Base-by-base conservation (phyloP, 2,797 vertebrate species). In the Lithobates sylvaticus region DNA sequence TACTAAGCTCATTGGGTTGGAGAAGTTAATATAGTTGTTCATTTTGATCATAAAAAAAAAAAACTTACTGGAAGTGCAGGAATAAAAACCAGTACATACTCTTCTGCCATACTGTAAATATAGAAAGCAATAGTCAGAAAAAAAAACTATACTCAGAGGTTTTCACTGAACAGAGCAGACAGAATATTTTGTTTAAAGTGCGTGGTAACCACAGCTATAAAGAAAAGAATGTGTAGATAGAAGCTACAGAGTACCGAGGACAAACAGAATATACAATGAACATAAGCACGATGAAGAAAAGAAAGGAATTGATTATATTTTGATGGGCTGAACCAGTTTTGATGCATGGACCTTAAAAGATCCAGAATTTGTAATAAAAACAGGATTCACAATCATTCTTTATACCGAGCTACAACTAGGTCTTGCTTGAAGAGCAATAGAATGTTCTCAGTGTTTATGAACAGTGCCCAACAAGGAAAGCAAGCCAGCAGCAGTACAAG, bases 1-100 rank as follows among this genome's bases (percentile, higher is more conserved):
- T 18, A 13, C 18, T 50, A 15, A 18, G 16, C 50, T 54, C 1
- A 16, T 18, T 5, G 18, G 44, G 44, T 13, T 8, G 8, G 44
- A 47, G 2, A 54, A 13, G 5, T 54, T 16, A 54, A 54, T 54
- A 54, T 18, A 54, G 13, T 54, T 54, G 16, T 18, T 18, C 7
- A 61, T 61, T 61, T 61, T 61, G 21, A 1, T 61, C 6, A 61
- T 21, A 23, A 67, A 39, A 73, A 29, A 73, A 39, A 34, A 36
- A 6, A 36, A 95, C 97, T 96, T 88, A 98, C 97, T 15, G 96
- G 97, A 78, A 98, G 94, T 61, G 96, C 96, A 4, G 97, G 97
- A 67, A 97, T 89, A 89, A 95, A 97, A 0, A 91, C 89, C 84
- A 91, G 91, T 88, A 96, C 84, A 0, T 97, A 97, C 6, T 93